Conservation (phyloP, 2,888 invertebrate species). For the Cheiracanthium punctorium region DNA sequence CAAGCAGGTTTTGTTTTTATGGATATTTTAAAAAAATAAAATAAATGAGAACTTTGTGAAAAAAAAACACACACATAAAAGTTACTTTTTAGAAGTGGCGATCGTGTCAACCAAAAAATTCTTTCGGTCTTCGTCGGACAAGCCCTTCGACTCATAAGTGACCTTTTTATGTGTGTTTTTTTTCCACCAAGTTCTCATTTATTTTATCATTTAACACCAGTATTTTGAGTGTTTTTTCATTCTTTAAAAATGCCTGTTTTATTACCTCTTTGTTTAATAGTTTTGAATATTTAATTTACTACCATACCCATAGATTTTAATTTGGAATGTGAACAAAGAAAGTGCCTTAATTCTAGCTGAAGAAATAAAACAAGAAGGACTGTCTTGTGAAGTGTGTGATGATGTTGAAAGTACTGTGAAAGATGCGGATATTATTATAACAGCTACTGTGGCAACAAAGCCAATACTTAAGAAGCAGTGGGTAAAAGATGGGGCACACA, state of each 20-base stretch:
- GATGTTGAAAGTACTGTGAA: conserved; percentile 78
- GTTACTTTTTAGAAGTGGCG: too few species aligned
- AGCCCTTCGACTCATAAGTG: too few species aligned
- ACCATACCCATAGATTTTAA: conserved; percentile 74
- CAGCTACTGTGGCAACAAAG: conserved; percentile 79
- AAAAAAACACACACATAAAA: too few species aligned
- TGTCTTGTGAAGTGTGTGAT: conserved; percentile 73
- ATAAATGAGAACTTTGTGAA: too few species aligned
- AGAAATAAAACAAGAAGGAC: conserved; percentile 73
- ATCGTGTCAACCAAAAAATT: too few species aligned
- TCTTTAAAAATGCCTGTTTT: neutral
- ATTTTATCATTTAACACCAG: too few species aligned
- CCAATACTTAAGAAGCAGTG: conserved; percentile 79
- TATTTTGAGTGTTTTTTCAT: too few species aligned
- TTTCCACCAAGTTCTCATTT: too few species aligned
- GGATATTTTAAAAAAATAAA: too few species aligned
- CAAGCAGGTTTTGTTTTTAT: too few species aligned
- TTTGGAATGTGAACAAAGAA: conserved; percentile 79
- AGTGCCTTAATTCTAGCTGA: conserved; percentile 75
- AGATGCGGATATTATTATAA: conserved; percentile 81
- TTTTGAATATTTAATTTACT: neutral
- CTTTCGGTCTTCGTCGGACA: too few species aligned
- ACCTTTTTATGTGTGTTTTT: too few species aligned
- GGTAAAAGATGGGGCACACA: conserved; percentile 80
- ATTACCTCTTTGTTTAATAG: neutral